A percentile compares a stretch with the other conserved stretches of the same genome.
phyloP scores from a whole-genome alignment of 1,140 invertebrate species.

The Portunus trituberculatus region DNA sequence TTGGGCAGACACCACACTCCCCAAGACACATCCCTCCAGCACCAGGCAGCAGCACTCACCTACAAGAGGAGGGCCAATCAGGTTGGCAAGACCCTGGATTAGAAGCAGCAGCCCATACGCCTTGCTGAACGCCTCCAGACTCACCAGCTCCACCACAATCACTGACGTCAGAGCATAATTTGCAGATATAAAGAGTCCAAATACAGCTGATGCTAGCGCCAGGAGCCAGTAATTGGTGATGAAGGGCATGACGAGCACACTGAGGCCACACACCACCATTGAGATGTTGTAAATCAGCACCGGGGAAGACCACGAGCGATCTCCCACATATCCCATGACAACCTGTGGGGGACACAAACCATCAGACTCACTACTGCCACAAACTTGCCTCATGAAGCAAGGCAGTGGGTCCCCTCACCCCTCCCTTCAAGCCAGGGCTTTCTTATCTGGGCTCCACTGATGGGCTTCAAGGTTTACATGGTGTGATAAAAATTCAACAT shows the following conservation, averaged over 20 bases:
- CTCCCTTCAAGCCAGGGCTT: too few species aligned
- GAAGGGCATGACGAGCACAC: constrained; percentile 87
- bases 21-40: background rate
- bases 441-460: too few species aligned
- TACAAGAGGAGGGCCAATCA: constrained; percentile 92
- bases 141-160: constrained; percentile 91
- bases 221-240: constrained; percentile 85
- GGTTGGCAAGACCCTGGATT: constrained; percentile 93
- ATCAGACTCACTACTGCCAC: background rate
- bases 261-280: constrained; percentile 88
- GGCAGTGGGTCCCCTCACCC: background rate
- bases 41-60: constrained; percentile 80
- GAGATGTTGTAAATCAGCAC: constrained; percentile 89
- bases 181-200: constrained; percentile 92
- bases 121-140: constrained; percentile 92
- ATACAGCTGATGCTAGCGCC: constrained; percentile 82
- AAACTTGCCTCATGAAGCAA: background rate
- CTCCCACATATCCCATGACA: constrained; percentile 92
- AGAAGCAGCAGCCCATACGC: constrained; percentile 93
- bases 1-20: background rate
- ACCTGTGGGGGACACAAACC: constrained; percentile 83
- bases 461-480: too few species aligned
- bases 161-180: constrained; percentile 93
- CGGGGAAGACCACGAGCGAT: constrained; percentile 88
- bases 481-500: too few species aligned